A percentile compares a stretch with the other conserved stretches of the same genome.
Evolutionary conservation across 2,888 invertebrate species (phyloP).

Genomic region (Zygaena filipendulae): DNA sequence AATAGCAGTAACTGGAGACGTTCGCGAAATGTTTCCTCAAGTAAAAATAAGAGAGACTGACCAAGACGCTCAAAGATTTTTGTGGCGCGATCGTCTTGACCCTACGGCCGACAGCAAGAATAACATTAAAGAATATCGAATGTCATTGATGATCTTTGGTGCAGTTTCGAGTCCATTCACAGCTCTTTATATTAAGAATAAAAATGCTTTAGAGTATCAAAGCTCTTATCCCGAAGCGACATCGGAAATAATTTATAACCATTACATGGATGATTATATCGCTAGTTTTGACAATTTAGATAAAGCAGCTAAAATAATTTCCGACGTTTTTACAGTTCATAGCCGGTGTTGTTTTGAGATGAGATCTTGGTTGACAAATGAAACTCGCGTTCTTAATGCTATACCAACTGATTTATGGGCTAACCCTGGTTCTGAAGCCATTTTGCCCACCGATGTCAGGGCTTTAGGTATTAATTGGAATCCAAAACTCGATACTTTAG

Average conservation of each 20-base stretch:
- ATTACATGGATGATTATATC: slow-evolving; percentile 9
- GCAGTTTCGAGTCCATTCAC: slow-evolving; percentile 10
- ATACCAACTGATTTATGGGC: too few species aligned
- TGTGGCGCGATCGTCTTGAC: not conserved
- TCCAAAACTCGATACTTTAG: too few species aligned
- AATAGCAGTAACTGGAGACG: slow-evolving; percentile 5
- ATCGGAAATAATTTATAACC: not conserved
- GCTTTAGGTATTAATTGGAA: too few species aligned
- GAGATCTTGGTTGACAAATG: too few species aligned
- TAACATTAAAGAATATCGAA: slow-evolving; percentile 7
- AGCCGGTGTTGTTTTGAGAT: too few species aligned
- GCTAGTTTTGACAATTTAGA: slow-evolving; percentile 3
- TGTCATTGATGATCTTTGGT: slow-evolving; percentile 10
- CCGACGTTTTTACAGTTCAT: too few species aligned
- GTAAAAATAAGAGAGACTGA: slow-evolving; percentile 3
- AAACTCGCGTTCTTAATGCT: too few species aligned
- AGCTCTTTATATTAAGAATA: slow-evolving; percentile 8
- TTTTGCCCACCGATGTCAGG: too few species aligned
- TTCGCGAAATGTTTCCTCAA: slow-evolving; percentile 9
- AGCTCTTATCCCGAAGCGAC: slow-evolving; percentile 4
- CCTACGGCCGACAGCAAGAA: too few species aligned
- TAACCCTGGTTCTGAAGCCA: too few species aligned
- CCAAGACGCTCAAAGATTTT: slow-evolving; percentile 2
- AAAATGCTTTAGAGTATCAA: slow-evolving; percentile 3
- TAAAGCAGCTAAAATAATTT: slow-evolving; percentile 1